A percentile compares a stretch with the other conserved stretches of the same genome.
Evolutionary conservation across 2,888 invertebrate genomes (phyloP).

Genomic region (Limnephilus rhombicus): DNA sequence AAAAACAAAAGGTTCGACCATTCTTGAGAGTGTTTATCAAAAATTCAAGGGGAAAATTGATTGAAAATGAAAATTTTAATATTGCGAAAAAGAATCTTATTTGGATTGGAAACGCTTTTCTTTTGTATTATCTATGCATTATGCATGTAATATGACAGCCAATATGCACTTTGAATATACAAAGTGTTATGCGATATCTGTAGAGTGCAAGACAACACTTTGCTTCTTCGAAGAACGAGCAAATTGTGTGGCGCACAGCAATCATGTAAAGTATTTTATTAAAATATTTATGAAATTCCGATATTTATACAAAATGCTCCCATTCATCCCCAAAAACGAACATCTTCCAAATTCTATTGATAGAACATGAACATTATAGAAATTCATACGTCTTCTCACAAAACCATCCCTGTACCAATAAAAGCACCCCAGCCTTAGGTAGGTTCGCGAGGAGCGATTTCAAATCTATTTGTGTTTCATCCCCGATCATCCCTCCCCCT

Average conservation of each 20-base stretch:
- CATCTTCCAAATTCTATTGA: neutral
- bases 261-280: neutral
- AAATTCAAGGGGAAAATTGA: neutral
- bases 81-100: neutral
- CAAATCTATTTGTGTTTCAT: constrained; percentile 59
- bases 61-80: neutral
- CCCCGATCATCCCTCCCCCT: neutral
- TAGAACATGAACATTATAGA: neutral
- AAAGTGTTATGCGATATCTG: neutral
- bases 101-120: neutral
- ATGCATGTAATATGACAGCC: neutral
- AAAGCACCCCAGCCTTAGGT: constrained; percentile 15
- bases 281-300: neutral
- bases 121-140: neutral
- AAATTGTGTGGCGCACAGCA: neutral
- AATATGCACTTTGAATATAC: neutral
- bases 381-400: neutral
- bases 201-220: neutral
- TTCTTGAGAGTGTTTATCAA: neutral
- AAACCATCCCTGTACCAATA: constrained; percentile 15
- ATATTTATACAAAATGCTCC: neutral
- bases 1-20: neutral
- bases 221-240: neutral
- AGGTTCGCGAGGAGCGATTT: constrained; percentile 49
- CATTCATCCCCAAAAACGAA: neutral